These are phyloP conservation scores for Tipula lateralis DNA, from an alignment of 2,888 invertebrate species.

Conservation along the genomic window DNA sequence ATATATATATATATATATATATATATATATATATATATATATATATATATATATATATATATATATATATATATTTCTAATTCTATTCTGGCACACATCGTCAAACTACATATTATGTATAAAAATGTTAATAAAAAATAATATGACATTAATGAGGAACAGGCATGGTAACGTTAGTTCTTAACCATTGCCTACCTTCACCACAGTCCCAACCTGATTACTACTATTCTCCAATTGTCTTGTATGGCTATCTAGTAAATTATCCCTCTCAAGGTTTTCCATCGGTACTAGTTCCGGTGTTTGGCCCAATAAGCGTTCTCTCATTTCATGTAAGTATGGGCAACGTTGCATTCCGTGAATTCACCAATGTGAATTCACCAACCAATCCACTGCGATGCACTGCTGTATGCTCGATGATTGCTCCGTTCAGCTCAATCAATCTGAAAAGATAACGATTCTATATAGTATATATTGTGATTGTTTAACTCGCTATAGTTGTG, in stretches of 20 bases:
- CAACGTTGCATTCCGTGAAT: conserved; percentile 56
- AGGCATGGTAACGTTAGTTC: conserved; percentile 39
- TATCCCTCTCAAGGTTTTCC: conserved; percentile 56
- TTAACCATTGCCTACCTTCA: conserved; percentile 63
- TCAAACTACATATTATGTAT: neutral
- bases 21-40: too few relatives aligned
- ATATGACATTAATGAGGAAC: neutral
- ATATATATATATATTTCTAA: too few relatives aligned
- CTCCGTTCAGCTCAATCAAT: neutral
- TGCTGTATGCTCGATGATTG: neutral
- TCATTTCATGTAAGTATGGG: conserved; percentile 91
- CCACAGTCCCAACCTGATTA: conserved; percentile 79
- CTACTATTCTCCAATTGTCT: conserved; percentile 53
- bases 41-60: too few relatives aligned
- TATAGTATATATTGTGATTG: too few relatives aligned
- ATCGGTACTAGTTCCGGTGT: conserved; percentile 61
- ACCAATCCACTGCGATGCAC: neutral
- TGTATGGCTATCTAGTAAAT: conserved; percentile 44
- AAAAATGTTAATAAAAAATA: neutral
- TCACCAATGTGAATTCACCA: neutral
- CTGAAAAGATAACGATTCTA: neutral
- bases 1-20: too few relatives aligned
- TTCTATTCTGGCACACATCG: neutral
- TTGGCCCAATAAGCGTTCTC: conserved; percentile 79
- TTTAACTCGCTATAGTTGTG: too few relatives aligned